phyloP scores from a whole-genome alignment of 2,797 vertebrate species.

The Todus mexicanus region DNA sequence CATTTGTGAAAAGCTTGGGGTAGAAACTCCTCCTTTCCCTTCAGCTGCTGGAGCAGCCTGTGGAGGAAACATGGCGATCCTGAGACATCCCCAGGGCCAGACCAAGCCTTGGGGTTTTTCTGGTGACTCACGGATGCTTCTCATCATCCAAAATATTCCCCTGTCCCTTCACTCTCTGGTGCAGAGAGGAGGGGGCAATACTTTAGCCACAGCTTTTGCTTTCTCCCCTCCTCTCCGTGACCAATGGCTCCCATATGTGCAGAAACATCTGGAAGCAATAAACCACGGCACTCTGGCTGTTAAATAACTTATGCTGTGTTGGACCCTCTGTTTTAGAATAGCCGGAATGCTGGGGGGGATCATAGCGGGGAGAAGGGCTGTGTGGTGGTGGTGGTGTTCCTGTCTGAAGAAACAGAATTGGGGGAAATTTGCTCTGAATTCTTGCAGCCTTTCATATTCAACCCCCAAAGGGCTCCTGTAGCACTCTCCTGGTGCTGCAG shows the following conservation, averaged over 20 bases:
- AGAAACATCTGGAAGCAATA: constrained; percentile 12
- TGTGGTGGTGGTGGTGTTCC: no score
- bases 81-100: background rate
- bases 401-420: background rate
- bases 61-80: background rate
- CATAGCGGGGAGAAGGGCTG: no score
- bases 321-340: background rate
- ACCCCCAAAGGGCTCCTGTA: background rate
- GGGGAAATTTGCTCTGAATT: background rate
- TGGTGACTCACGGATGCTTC: background rate
- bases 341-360: background rate
- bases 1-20: background rate
- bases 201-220: background rate
- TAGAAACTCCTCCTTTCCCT: background rate
- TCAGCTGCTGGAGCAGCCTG: background rate
- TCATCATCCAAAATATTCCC: background rate
- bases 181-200: background rate
- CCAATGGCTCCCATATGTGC: background rate
- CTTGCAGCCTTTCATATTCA: background rate
- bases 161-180: background rate
- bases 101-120: background rate
- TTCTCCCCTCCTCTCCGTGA: background rate
- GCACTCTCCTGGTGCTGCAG: background rate
- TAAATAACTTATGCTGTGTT: background rate
- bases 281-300: background rate